These are phyloP conservation scores for Oceanites oceanicus DNA, from an alignment of 2,113 vertebrate species.

Conservation along the genomic window DNA sequence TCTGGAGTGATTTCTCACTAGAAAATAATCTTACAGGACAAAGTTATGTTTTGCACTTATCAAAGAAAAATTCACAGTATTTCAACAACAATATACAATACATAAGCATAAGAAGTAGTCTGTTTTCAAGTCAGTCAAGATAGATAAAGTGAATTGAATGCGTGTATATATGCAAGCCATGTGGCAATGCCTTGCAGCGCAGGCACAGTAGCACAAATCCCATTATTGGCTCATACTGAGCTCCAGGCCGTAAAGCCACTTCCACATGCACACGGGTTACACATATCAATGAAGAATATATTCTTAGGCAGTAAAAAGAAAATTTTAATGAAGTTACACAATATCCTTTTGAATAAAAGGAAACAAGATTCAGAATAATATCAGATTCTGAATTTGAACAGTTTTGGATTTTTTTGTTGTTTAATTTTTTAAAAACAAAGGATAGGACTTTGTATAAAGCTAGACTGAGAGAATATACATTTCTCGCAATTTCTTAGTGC, in stretches of 20 bases:
- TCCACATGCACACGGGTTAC: neutral
- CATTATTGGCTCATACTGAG: neutral
- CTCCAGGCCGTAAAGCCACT: neutral
- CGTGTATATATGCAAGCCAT: rapidly evolving
- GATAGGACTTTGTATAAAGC: neutral
- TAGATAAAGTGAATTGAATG: neutral
- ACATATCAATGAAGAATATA: neutral
- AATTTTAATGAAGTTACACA: neutral
- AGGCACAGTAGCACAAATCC: neutral
- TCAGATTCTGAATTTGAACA: neutral
- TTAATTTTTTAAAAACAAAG: neutral
- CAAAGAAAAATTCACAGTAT: neutral
- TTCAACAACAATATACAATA: neutral
- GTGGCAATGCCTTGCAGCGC: neutral
- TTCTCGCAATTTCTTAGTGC: neutral
- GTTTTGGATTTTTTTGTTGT: too few species aligned
- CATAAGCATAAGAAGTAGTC: neutral
- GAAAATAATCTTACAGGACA: neutral
- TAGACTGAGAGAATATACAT: neutral
- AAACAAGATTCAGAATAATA: neutral
- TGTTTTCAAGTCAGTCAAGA: neutral
- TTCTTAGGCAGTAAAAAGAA: neutral
- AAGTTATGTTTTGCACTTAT: neutral
- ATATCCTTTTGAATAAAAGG: neutral
- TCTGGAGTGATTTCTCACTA: neutral